Conservation (phyloP, 2,797 vertebrate species). For the Bucorvus abyssinicus region DNA sequence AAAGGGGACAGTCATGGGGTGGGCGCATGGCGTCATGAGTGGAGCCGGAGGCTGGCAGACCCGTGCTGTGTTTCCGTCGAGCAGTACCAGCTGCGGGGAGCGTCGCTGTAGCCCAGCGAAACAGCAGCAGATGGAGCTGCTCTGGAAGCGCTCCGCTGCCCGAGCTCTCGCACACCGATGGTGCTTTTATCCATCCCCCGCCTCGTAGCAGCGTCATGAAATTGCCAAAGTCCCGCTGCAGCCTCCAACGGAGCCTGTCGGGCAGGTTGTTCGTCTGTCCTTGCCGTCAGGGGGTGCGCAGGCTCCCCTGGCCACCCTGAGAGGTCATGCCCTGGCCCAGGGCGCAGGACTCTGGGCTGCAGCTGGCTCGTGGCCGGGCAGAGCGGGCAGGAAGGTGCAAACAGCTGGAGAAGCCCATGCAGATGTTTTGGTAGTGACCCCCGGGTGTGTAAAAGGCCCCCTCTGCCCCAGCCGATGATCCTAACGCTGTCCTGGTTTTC, state of each 20-base stretch:
- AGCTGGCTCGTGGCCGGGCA: background rate
- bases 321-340: accelerated
- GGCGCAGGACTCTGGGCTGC: accelerated
- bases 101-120: background rate
- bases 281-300: accelerated
- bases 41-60: background rate
- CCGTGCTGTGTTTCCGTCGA: accelerated
- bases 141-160: background rate
- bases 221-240: accelerated
- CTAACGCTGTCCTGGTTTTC: background rate
- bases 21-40: accelerated
- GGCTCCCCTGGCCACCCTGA: accelerated
- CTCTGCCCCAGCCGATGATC: accelerated
- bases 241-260: background rate
- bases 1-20: background rate
- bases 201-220: background rate
- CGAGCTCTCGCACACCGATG: accelerated
- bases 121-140: background rate
- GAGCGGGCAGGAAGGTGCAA: background rate
- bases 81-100: accelerated
- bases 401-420: background rate
- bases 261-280: background rate
- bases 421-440: background rate
- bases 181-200: accelerated
- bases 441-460: accelerated